Percentiles rank a stretch among this genome's conserved stretches.
Conservation (phyloP, 2,888 invertebrate genomes). For the Pediacus dermestoides region DNA sequence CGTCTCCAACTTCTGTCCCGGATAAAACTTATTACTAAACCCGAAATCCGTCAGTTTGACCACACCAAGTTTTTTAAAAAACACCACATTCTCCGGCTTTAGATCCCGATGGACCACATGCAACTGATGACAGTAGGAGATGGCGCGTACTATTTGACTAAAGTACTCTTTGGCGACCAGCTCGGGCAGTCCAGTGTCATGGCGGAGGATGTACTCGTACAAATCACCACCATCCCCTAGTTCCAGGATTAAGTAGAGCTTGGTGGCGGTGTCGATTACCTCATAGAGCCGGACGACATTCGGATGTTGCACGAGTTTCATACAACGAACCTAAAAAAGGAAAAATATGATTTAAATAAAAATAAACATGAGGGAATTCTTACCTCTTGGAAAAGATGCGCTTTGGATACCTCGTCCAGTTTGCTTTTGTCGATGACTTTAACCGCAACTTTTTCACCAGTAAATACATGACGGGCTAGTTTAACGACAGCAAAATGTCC, state of each 20-base stretch:
- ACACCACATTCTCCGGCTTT: constrained; percentile 99
- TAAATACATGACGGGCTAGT: constrained; percentile 96
- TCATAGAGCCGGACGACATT: constrained; percentile 98
- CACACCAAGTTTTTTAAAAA: constrained; percentile 94
- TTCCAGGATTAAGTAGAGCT: constrained; percentile 94
- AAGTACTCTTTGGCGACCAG: constrained; percentile 87
- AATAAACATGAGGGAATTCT: constrained; percentile 23
- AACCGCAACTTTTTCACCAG: constrained; percentile 96
- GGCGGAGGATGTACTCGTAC: constrained; percentile 97
- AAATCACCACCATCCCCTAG: constrained; percentile 97
- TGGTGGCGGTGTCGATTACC: constrained; percentile 98
- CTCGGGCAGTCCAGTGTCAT: constrained; percentile 84
- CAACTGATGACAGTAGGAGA: constrained; percentile 95
- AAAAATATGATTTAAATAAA: neutral
- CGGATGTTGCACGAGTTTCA: constrained; percentile 99
- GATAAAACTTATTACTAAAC: constrained; percentile 92
- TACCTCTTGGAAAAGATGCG: constrained; percentile 96
- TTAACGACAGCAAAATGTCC: constrained; percentile 99
- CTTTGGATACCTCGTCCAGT: constrained; percentile 90
- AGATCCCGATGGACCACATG: constrained; percentile 88
- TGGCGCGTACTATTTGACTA: constrained; percentile 94
- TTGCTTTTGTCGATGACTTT: constrained; percentile 99
- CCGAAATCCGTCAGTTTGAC: constrained; percentile 99
- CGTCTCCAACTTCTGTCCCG: constrained; percentile 95
- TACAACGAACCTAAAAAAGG: constrained; percentile 79